Conservation (phyloP, 2,797 vertebrate genomes). For the Periophthalmus magnuspinnatus region DNA sequence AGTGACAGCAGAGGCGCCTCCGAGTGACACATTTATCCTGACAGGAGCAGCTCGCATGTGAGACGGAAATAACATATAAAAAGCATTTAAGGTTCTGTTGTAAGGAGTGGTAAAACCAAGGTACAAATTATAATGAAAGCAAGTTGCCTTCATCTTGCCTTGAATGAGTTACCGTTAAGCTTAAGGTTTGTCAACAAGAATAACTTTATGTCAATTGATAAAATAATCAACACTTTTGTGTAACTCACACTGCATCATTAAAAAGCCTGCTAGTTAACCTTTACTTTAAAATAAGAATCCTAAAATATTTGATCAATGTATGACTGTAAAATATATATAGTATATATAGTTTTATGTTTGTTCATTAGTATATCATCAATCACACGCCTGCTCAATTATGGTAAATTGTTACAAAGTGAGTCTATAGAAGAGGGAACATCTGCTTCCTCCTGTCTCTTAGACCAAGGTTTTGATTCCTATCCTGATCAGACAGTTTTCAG, state of each 20-base stretch:
- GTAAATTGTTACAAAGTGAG: neutral
- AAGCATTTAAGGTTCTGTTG: constrained; percentile 9
- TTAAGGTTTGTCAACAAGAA: too few species aligned
- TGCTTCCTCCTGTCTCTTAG: neutral
- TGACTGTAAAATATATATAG: neutral
- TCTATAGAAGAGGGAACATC: neutral
- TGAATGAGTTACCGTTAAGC: too few species aligned
- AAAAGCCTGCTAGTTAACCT: neutral
- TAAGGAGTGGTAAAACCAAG: constrained; percentile 8
- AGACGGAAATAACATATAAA: constrained; percentile 36
- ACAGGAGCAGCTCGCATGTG: constrained; percentile 48
- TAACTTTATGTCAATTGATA: neutral
- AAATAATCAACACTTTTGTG: neutral
- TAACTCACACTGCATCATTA: neutral
- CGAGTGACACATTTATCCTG: constrained; percentile 68
- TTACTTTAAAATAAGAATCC: neutral
- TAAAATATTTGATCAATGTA: too few species aligned
- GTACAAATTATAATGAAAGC: neutral
- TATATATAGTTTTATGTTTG: neutral
- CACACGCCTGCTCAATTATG: neutral
- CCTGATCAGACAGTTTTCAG: neutral
- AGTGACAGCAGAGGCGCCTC: constrained; percentile 70
- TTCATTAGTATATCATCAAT: neutral
- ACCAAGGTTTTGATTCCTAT: constrained; percentile 2
- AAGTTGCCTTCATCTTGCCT: neutral